Conservation (phyloP, 1,140 invertebrate genomes). For the Proctacanthus coquilletti region DNA sequence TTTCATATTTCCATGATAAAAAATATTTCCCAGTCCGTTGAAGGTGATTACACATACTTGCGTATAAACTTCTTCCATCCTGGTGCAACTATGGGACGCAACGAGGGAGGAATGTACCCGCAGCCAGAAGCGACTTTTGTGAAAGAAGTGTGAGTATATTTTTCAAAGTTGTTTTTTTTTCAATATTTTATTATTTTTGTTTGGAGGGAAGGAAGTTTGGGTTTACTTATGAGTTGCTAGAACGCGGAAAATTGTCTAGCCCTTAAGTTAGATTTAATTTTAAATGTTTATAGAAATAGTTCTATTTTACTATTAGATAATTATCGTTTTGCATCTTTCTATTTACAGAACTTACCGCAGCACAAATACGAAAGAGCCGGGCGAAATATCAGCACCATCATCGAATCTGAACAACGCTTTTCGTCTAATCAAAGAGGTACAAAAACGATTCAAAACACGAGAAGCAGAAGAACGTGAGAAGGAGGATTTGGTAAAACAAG, state of each 20-base stretch:
- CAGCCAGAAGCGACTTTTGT: slow-evolving; percentile 93
- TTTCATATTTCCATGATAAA: slow-evolving; percentile 99
- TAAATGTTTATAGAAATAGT: too few species aligned
- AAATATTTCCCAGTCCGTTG: slow-evolving; percentile 95
- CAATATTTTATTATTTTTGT: neutral
- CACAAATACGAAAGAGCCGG: slow-evolving; percentile 94
- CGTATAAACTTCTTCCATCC: slow-evolving; percentile 99
- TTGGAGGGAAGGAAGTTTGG: too few species aligned
- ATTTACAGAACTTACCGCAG: slow-evolving; percentile 81
- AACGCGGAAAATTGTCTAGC: too few species aligned
- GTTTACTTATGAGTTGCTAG: too few species aligned
- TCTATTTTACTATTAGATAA: too few species aligned
- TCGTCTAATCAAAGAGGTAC: slow-evolving; percentile 96
- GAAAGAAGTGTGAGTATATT: slow-evolving; percentile 87
- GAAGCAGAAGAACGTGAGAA: slow-evolving; percentile 98
- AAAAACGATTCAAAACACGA: slow-evolving; percentile 95
- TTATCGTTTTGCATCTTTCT: slow-evolving; percentile 10
- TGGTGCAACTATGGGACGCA: slow-evolving; percentile 85
- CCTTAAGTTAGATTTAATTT: too few species aligned
- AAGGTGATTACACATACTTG: slow-evolving; percentile 98
- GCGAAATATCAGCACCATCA: slow-evolving; percentile 87
- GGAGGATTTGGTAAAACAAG: slow-evolving; percentile 97
- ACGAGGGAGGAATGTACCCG: slow-evolving; percentile 75
- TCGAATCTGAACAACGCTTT: slow-evolving; percentile 94
- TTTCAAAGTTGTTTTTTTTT: too few species aligned